Conservation (phyloP, 2,113 vertebrate species). For the Mohoua ochrocephala region DNA sequence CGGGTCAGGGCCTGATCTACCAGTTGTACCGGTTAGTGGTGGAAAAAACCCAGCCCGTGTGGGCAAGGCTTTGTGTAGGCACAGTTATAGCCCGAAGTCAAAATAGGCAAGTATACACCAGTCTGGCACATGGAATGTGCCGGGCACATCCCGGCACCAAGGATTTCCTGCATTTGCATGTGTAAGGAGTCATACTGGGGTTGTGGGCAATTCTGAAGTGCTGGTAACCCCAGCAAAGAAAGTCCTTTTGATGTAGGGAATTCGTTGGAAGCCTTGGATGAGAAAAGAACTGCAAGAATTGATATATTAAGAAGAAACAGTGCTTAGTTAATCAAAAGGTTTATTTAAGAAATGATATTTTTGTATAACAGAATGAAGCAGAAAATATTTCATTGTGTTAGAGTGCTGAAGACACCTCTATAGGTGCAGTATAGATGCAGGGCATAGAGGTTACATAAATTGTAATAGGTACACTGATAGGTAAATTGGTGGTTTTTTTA, state of each 20-base stretch:
- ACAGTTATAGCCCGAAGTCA: background rate
- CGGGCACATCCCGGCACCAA: fast-evolving
- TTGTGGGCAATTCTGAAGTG: background rate
- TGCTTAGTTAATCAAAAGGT: background rate
- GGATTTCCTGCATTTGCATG: background rate
- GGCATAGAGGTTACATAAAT: fast-evolving
- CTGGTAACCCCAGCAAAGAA: background rate
- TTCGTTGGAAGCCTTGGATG: background rate
- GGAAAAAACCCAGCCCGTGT: background rate
- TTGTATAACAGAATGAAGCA: background rate
- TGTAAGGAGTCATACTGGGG: background rate
- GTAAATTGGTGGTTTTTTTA: background rate
- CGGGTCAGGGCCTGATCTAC: background rate
- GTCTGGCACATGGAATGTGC: background rate
- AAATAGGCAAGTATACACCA: background rate
- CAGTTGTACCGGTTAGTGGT: background rate
- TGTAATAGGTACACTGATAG: fast-evolving
- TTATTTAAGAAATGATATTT: background rate
- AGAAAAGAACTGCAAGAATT: background rate
- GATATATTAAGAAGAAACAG: background rate
- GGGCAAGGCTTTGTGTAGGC: background rate
- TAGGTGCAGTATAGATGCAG: background rate
- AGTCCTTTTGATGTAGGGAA: background rate
- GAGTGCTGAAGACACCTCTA: background rate
- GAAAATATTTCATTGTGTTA: background rate